Evolutionary conservation across 2,113 vertebrate genomes (phyloP).

Genomic region (Crypturellus undulatus): DNA sequence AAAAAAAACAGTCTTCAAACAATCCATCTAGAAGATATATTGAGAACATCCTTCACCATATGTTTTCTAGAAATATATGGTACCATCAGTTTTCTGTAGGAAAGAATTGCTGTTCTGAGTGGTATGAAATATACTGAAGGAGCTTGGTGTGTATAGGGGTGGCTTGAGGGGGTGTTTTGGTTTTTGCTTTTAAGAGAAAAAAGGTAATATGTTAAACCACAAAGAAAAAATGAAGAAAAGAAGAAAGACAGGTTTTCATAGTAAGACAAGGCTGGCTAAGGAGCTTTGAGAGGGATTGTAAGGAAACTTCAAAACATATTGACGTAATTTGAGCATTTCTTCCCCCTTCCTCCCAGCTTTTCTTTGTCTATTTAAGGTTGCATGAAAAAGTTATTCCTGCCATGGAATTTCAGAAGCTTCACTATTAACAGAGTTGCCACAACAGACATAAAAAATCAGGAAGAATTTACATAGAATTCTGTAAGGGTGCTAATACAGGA

Average conservation of each 20-base stretch:
- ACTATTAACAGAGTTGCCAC: background rate
- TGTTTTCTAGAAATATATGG: slow-evolving; percentile 6
- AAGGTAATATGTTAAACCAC: background rate
- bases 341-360: background rate
- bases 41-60: background rate
- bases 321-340: background rate
- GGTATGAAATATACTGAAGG: background rate
- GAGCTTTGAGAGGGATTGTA: background rate
- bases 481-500: background rate
- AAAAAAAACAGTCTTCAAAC: slow-evolving; percentile 1
- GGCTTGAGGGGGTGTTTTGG: background rate
- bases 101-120: background rate
- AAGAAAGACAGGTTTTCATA: background rate
- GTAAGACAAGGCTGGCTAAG: background rate
- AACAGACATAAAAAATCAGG: background rate
- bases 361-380: background rate
- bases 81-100: background rate
- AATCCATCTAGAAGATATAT: background rate
- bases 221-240: background rate
- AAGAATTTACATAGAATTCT: background rate
- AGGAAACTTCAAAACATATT: background rate
- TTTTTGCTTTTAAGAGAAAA: background rate
- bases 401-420: background rate
- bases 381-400: background rate
- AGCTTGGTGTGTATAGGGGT: background rate